These are phyloP conservation scores for Ophion ventricosus DNA, from an alignment of 2,888 invertebrate species.

Conservation along the genomic window DNA sequence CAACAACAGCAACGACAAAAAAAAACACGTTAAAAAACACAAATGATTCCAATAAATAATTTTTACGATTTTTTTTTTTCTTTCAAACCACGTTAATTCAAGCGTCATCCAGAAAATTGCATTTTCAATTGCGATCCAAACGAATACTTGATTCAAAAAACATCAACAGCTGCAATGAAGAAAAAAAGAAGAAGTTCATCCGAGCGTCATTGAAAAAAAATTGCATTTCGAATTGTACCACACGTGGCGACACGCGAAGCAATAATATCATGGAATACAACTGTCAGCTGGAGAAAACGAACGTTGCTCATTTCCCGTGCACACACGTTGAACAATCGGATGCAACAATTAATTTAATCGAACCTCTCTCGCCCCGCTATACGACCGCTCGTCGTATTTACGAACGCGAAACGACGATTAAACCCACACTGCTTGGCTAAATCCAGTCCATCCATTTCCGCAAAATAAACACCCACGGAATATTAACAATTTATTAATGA, in stretches of 20 bases:
- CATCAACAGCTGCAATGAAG: no score
- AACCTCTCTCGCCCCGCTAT: neutral
- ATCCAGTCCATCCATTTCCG: neutral
- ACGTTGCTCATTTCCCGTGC: neutral
- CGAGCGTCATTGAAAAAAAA: no score
- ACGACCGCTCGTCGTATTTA: neutral
- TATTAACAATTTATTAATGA: constrained; percentile 20
- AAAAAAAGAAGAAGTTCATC: no score
- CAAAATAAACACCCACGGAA: neutral
- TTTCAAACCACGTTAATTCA: no score
- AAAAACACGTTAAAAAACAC: neutral
- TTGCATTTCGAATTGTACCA: neutral
- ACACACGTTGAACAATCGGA: neutral
- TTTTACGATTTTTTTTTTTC: no score
- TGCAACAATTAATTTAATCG: constrained; percentile 24
- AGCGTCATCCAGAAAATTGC: no score
- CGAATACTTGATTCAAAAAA: no score
- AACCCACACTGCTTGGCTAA: neutral
- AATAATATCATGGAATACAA: neutral
- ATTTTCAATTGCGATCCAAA: no score
- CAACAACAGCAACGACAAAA: neutral
- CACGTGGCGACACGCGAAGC: constrained; percentile 1
- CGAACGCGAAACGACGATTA: neutral
- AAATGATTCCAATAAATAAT: no score
- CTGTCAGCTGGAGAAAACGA: constrained; percentile 8